phyloP scores from a whole-genome alignment of 1,140 invertebrate species.

The Drosophila bipectinata region DNA sequence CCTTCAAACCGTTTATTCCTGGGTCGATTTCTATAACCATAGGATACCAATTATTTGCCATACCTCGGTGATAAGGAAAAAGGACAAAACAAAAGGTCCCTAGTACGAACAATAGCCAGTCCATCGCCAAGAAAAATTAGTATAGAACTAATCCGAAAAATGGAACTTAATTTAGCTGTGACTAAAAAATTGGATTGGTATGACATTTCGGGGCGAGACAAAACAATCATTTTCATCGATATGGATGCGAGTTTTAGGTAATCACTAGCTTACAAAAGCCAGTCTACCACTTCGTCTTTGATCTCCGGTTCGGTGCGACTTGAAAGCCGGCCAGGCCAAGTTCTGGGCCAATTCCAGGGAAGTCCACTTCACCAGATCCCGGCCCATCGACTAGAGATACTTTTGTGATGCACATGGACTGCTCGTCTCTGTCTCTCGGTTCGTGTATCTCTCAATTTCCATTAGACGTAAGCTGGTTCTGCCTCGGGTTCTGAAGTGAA shows the following conservation, averaged over 20 bases:
- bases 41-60: too few relatives aligned
- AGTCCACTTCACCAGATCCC: conserved; percentile 58
- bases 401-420: conserved; percentile 30
- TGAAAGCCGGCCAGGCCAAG: conserved; percentile 47
- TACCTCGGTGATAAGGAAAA: background rate
- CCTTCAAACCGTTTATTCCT: too few relatives aligned
- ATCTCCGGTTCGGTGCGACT: conserved; percentile 34
- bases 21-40: too few relatives aligned
- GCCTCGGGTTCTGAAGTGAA: conserved; percentile 56
- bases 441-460: conserved; percentile 72
- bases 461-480: conserved; percentile 50
- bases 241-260: conserved; percentile 3
- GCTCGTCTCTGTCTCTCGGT: conserved; percentile 5
- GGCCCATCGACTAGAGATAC: conserved; percentile 41
- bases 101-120: background rate
- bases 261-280: conserved; percentile 1
- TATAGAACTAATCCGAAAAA: background rate
- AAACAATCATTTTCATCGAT: background rate
- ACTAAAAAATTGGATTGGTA: background rate
- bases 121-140: background rate
- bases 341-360: conserved; percentile 75
- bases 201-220: background rate
- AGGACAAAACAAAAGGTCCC: background rate
- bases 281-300: conserved; percentile 15
- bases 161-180: background rate